Conservation (phyloP, 2,797 vertebrate genomes). For the Pelochelys cantorii region DNA sequence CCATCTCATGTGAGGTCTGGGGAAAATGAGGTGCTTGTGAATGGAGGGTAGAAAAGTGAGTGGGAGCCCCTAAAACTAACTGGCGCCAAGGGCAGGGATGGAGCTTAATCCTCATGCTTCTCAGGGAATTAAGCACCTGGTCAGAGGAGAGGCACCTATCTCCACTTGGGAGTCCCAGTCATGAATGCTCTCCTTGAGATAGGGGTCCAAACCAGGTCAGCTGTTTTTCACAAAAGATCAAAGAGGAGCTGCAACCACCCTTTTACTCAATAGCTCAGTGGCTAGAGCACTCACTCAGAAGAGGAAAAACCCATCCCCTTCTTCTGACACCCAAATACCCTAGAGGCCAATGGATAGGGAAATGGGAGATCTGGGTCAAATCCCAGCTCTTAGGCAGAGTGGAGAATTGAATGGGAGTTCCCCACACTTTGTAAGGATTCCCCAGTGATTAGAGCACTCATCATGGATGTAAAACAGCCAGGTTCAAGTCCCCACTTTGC, state of each 20-base stretch:
- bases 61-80: not conserved
- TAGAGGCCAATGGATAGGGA: not conserved
- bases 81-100: not conserved
- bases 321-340: not conserved
- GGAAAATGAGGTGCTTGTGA: not conserved
- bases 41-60: not conserved
- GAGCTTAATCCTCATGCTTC: not conserved
- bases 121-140: not conserved
- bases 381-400: not conserved
- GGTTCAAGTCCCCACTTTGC: not conserved
- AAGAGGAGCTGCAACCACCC: not conserved
- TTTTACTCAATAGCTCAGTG: not conserved
- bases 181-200: not conserved
- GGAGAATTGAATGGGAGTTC: not conserved
- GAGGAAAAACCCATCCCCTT: not conserved
- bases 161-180: not conserved
- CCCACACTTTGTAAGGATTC: not conserved
- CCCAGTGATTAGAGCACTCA: not conserved
- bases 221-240: not conserved
- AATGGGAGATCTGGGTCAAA: not conserved
- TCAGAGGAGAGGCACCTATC: not conserved
- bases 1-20: not conserved
- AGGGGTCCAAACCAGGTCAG: not conserved
- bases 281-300: not conserved
- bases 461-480: not conserved